Conservation (phyloP, 1,140 invertebrate genomes). For the Atta texana region DNA sequence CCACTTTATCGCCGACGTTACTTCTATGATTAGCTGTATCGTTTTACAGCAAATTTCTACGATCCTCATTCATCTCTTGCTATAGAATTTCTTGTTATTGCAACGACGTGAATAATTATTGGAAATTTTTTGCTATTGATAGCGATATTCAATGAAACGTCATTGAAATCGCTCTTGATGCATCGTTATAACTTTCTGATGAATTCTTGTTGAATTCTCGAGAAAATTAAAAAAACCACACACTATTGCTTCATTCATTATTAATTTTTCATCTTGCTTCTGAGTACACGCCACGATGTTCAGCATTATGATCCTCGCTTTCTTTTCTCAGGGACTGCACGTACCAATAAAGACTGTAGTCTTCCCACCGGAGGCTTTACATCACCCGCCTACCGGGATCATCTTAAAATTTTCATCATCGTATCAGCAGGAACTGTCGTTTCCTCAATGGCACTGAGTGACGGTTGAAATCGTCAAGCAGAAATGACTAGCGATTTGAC, state of each 20-base stretch:
- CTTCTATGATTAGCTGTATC: constrained; percentile 19
- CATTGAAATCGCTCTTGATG: background rate
- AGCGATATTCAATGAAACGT: background rate
- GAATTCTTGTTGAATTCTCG: background rate
- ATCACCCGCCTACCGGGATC: background rate
- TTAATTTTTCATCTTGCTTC: constrained; percentile 53
- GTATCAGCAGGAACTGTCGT: constrained; percentile 23
- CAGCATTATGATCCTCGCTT: background rate
- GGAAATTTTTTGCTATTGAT: background rate
- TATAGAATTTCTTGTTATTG: background rate
- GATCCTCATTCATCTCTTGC: background rate
- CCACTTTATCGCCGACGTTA: constrained; percentile 12
- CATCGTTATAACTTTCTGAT: constrained; percentile 4
- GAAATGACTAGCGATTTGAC: constrained; percentile 34
- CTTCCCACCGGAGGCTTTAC: constrained; percentile 12
- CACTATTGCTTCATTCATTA: constrained; percentile 32
- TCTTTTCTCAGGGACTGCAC: background rate
- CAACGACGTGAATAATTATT: background rate
- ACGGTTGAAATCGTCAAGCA: background rate
- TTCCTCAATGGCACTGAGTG: background rate
- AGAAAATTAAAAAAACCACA: background rate
- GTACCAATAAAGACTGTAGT: constrained; percentile 50
- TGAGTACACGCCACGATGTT: background rate
- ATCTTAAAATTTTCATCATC: constrained; percentile 48
- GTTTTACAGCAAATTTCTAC: background rate